Percentiles rank a stretch among this genome's conserved stretches.
Evolutionary conservation across 2,797 vertebrate genomes (phyloP).

Genomic region (Sebastes kiyomatsui): DNA sequence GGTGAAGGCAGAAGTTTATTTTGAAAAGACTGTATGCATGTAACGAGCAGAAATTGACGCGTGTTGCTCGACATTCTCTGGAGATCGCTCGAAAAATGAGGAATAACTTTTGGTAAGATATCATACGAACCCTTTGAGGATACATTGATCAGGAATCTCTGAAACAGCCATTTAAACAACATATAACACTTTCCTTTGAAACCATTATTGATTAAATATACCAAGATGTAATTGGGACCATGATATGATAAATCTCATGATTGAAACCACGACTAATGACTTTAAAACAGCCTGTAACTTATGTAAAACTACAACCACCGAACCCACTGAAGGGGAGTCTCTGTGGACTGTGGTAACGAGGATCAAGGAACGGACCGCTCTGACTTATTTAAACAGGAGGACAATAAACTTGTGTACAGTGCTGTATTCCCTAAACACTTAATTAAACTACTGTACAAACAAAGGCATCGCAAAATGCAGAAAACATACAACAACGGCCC

Average conservation of each 20-base stretch:
- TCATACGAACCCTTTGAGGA: too few relatives aligned
- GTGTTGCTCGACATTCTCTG: too few relatives aligned
- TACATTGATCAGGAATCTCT: too few relatives aligned
- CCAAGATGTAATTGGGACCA: not conserved
- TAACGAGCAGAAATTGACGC: too few relatives aligned
- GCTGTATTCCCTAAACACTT: constrained; percentile 16
- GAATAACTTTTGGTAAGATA: too few relatives aligned
- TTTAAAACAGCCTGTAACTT: not conserved
- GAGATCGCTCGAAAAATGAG: too few relatives aligned
- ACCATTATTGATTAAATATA: not conserved
- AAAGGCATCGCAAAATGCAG: not conserved
- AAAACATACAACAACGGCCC: not conserved
- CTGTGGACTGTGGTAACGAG: not conserved
- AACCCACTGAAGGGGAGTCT: not conserved
- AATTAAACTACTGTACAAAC: constrained; percentile 18
- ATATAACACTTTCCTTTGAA: not conserved
- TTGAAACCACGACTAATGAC: not conserved
- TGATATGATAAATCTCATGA: not conserved
- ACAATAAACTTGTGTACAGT: not conserved
- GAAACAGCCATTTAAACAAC: too few relatives aligned
- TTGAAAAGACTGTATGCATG: too few relatives aligned
- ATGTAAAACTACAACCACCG: not conserved
- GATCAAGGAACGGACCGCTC: not conserved
- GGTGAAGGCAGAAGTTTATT: too few relatives aligned
- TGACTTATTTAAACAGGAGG: not conserved